Conservation (phyloP, 2,888 invertebrate species). For the Lymantria monacha region DNA sequence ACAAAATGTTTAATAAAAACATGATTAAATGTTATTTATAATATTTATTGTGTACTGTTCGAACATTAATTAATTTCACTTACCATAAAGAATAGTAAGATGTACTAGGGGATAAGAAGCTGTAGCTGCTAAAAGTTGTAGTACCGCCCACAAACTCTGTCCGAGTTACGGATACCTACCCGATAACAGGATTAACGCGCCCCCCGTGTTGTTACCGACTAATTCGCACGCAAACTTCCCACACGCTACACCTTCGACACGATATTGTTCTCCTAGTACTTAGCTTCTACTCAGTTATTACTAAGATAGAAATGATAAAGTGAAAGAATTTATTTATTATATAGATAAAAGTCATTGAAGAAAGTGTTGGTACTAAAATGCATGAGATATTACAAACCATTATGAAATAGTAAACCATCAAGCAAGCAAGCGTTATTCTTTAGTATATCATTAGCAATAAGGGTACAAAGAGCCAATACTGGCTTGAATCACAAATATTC, state of each 20-base stretch:
- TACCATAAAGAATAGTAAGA: constrained; percentile 43
- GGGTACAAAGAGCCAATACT: constrained; percentile 12
- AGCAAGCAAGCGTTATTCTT: neutral
- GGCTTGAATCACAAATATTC: constrained; percentile 11
- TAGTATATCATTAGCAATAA: neutral
- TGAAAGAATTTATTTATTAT: too few species aligned
- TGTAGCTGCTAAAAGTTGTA: constrained; percentile 56
- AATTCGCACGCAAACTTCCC: constrained; percentile 71
- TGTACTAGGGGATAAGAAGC: constrained; percentile 42
- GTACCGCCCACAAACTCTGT: constrained; percentile 42
- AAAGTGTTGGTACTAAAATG: too few species aligned
- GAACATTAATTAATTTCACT: constrained; percentile 21
- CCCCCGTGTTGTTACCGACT: constrained; percentile 61
- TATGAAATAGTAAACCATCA: too few species aligned
- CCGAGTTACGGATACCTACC: constrained; percentile 54
- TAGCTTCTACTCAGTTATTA: constrained; percentile 36
- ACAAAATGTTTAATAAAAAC: too few species aligned
- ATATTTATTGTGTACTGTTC: neutral
- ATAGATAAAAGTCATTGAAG: too few species aligned
- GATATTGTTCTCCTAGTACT: constrained; percentile 56
- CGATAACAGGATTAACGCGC: constrained; percentile 74
- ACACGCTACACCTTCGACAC: constrained; percentile 51
- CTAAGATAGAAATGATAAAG: too few species aligned
- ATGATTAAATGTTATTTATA: neutral
- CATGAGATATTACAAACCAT: too few species aligned